phyloP scores from a whole-genome alignment of 2,797 vertebrate species.

The Bryconaethiops microstoma region DNA sequence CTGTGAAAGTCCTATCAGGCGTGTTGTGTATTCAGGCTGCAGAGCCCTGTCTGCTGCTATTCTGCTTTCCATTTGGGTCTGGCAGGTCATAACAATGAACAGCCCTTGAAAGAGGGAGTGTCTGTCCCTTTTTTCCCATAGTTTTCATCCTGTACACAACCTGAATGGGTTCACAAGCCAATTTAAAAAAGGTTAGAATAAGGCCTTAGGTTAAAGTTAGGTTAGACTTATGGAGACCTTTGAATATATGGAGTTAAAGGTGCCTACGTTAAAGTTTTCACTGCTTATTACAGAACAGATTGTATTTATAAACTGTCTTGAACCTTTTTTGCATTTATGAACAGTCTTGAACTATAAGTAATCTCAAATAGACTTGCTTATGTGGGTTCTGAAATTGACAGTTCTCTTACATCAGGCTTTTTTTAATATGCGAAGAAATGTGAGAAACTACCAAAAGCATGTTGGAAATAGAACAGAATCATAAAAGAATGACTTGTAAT shows the following conservation, averaged over 20 bases:
- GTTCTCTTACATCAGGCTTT: too few species aligned
- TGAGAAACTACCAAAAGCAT: too few species aligned
- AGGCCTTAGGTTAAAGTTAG: background rate
- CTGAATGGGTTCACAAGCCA: background rate
- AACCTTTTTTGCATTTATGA: too few species aligned
- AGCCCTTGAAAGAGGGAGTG: background rate
- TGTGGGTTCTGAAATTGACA: too few species aligned
- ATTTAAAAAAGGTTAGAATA: background rate
- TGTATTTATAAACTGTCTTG: too few species aligned
- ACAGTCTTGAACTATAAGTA: too few species aligned
- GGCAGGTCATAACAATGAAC: constrained; percentile 20
- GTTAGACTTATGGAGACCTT: background rate
- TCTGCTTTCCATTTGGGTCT: constrained; percentile 56
- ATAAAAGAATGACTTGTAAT: too few species aligned
- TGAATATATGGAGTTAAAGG: background rate
- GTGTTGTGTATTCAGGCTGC: constrained; percentile 53
- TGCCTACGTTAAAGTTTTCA: background rate
- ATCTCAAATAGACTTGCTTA: too few species aligned
- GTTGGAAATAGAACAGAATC: too few species aligned
- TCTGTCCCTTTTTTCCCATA: background rate
- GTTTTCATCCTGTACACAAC: background rate
- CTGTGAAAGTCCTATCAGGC: constrained; percentile 32
- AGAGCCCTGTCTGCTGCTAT: constrained; percentile 32
- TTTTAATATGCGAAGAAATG: too few species aligned
- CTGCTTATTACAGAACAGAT: too few species aligned